These are phyloP conservation scores for Terebella lapidaria DNA, from an alignment of 2,888 invertebrate genomes.

Conservation along the genomic window DNA sequence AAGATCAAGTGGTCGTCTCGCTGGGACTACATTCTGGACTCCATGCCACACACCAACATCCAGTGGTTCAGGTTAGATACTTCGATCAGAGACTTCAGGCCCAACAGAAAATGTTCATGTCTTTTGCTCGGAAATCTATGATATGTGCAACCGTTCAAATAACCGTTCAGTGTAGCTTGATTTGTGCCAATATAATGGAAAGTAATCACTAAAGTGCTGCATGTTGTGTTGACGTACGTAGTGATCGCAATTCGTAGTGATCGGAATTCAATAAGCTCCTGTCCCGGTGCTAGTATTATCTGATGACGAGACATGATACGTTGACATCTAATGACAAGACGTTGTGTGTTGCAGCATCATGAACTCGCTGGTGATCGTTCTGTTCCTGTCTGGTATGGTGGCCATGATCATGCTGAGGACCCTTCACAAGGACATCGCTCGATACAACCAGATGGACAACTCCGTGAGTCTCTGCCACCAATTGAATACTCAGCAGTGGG, in stretches of 20 bases:
- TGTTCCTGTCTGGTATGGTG: slow-evolving; percentile 98
- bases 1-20: slow-evolving; percentile 91
- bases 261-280: too few relatives aligned
- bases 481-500: too few relatives aligned
- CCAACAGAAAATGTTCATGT: background rate
- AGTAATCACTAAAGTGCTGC: too few relatives aligned
- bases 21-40: slow-evolving; percentile 98
- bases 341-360: slow-evolving; percentile 67
- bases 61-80: slow-evolving; percentile 77
- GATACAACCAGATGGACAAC: slow-evolving; percentile 81
- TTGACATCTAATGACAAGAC: background rate
- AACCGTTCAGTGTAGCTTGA: background rate
- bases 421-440: slow-evolving; percentile 94
- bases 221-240: too few relatives aligned
- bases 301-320: too few relatives aligned
- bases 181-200: background rate
- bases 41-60: slow-evolving; percentile 96
- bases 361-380: slow-evolving; percentile 92
- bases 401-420: slow-evolving; percentile 98
- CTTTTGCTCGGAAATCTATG: background rate
- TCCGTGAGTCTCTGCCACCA: slow-evolving; percentile 55
- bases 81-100: background rate
- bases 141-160: background rate
- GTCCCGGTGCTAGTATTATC: too few relatives aligned
- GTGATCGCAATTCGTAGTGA: too few relatives aligned